Evolutionary conservation across 2,113 vertebrate species (phyloP).

Genomic region (Sus scrofa): T2T-Sscrofa CM000824.6:212190501-212191000

Average conservation of each 20-base stretch:
- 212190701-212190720: not conserved
- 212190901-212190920: not conserved
- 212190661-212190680: not conserved
- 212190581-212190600: not conserved
- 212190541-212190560: not conserved
- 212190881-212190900: not conserved
- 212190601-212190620: not conserved
- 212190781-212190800: not conserved
- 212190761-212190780: not conserved
- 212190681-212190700: not conserved
- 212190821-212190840: not conserved
- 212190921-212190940: not conserved
- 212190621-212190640: not conserved
- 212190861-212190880: not conserved
- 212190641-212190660: not conserved
- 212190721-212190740: not conserved
- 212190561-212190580: not conserved
- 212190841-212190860: not conserved
- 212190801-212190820: not conserved
- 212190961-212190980: not conserved
- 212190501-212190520: not conserved
- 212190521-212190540: not conserved
- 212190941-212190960: not conserved
- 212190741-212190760: not conserved
- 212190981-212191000: not conserved